These are phyloP conservation scores for Rhyzopertha dominica DNA, from an alignment of 1,140 invertebrate genomes.

Conservation along the genomic window DNA sequence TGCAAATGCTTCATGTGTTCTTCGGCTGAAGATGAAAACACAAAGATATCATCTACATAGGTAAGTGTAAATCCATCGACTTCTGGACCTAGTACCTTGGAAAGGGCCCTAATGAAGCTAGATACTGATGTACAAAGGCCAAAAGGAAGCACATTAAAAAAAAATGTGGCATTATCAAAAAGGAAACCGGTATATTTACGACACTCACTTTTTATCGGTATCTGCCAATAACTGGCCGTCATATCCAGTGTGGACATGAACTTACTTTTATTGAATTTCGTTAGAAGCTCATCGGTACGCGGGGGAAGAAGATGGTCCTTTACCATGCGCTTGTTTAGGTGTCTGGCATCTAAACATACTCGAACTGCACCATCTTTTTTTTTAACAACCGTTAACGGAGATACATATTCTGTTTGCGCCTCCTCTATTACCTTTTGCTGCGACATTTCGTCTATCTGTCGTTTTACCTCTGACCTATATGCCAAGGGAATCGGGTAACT, in stretches of 20 bases:
- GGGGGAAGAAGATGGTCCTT: constrained; percentile 9
- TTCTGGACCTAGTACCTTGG: constrained; percentile 2
- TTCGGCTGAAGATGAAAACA: neutral
- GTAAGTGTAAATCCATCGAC: neutral
- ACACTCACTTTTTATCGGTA: constrained; percentile 1
- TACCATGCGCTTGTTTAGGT: constrained; percentile 6
- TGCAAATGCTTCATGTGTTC: constrained; percentile 3
- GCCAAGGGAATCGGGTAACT: constrained; percentile 1
- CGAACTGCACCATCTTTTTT: constrained; percentile 9
- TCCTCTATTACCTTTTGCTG: neutral
- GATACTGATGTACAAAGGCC: neutral
- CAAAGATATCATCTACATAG: constrained; percentile 10
- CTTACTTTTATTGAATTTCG: constrained; percentile 1
- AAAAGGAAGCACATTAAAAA: constrained; percentile 11
- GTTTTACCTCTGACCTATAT: neutral
- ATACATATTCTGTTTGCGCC: constrained; percentile 9
- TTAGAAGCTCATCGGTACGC: neutral
- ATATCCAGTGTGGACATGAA: constrained; percentile 6
- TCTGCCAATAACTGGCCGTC: constrained; percentile 13
- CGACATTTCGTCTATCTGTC: constrained; percentile 4
- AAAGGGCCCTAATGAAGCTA: constrained; percentile 3
- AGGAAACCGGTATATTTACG: constrained; percentile 11
- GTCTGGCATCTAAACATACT: constrained; percentile 9
- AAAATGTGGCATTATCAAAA: constrained; percentile 1
- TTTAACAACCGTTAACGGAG: constrained; percentile 6